Base-by-base conservation (phyloP, 2,113 vertebrate species). In the Zosterops japonicus region DNA sequence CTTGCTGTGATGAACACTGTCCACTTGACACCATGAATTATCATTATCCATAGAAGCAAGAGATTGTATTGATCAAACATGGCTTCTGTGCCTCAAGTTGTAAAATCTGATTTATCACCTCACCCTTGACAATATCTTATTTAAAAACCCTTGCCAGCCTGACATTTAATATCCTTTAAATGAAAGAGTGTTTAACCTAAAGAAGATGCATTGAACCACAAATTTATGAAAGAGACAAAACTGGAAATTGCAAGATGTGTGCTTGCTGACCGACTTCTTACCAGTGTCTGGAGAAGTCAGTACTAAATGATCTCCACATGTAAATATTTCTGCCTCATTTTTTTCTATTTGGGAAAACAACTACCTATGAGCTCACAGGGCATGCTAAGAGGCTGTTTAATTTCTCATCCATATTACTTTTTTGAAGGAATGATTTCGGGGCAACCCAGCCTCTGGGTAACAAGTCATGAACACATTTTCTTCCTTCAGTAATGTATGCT, bases 151-250 rank as follows among this genome's bases (percentile, higher is more conserved):
- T 69, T 93, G 20, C 41, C 72, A 87, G 41, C 65, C 41, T 94
- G 89, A 35, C 78, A 76, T 95, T 91, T 91, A 91, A 82, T 91
- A 76, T 72, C 61, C 83, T 76, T 95, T 87, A 95, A 84, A 87
- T 83, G 42, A 87, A 95, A 91, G 36, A 64, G 13, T 52, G 64
- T 64, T 96, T 95, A 95, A 83, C 84, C 89, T 72, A 67, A 84
- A 91, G 41, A 74, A 68, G 65, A 79, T 50, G 14, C 46, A 82
- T 55, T 93, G 84, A 95, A 91, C 74, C 69, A 60, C 53, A 39
- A 92, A 90, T 75, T 49, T 89, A 60, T 25, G 15, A 55, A 75
- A 75, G 35, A 89, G 12, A 23, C 24, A 17, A 49, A 60, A 35
- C 28, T 91, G 41, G 25, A 79, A 71, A 79, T 6, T 69, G 20